These are phyloP conservation scores for Poeciliopsis gracilis DNA, from an alignment of 2,797 vertebrate species.

Conservation along the genomic window DNA sequence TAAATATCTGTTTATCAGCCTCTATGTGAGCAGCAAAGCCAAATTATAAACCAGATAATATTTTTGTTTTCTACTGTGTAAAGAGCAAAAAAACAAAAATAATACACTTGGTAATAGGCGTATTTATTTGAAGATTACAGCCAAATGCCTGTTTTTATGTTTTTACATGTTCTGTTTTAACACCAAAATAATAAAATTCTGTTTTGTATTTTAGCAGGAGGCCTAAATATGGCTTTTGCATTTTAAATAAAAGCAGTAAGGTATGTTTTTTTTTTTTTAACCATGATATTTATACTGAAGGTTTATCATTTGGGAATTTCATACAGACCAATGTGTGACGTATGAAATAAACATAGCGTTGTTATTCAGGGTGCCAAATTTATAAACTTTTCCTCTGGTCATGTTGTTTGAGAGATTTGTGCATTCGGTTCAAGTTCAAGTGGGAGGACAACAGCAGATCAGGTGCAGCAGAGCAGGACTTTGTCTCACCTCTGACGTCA, in stretches of 20 bases:
- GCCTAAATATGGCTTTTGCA: background rate
- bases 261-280: background rate
- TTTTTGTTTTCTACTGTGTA: background rate
- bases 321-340: background rate
- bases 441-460: slow-evolving; percentile 6
- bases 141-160: background rate
- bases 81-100: background rate
- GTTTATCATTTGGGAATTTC: background rate
- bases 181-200: background rate
- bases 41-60: background rate
- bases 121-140: background rate
- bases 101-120: background rate
- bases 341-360: slow-evolving; percentile 12
- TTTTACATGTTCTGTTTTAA: background rate
- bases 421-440: slow-evolving; percentile 48
- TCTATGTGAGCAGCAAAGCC: background rate
- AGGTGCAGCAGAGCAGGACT: background rate
- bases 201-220: background rate
- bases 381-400: background rate
- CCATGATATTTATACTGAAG: background rate
- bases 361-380: background rate
- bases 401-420: background rate
- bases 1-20: background rate
- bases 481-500: slow-evolving; percentile 57
- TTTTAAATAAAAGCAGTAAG: background rate